phyloP scores from a whole-genome alignment of 2,888 invertebrate genomes.

The Congeria kusceri region DNA sequence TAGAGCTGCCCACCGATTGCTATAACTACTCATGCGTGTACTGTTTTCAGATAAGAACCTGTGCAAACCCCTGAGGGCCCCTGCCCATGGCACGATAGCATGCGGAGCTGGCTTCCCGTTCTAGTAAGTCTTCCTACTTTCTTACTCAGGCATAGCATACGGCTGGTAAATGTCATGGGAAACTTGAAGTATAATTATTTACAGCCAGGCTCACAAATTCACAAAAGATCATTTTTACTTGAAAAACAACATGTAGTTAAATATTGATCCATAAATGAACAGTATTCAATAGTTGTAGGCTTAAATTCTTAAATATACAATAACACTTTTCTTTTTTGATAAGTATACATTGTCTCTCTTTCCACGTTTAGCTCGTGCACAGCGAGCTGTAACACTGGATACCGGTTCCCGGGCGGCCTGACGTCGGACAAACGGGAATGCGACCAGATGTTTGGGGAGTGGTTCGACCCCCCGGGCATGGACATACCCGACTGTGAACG shows the following conservation, averaged over 20 bases:
- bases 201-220: too few relatives aligned
- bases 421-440: constrained; percentile 69
- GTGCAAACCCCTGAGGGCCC: constrained; percentile 64
- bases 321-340: too few relatives aligned
- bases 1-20: too few relatives aligned
- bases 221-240: too few relatives aligned
- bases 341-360: neutral
- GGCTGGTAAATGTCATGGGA: too few relatives aligned
- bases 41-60: constrained; percentile 48
- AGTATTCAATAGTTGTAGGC: too few relatives aligned
- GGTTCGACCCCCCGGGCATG: constrained; percentile 67
- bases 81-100: constrained; percentile 59
- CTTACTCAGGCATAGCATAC: too few relatives aligned
- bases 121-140: constrained; percentile 58
- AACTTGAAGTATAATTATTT: too few relatives aligned
- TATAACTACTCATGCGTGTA: neutral
- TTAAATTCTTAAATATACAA: too few relatives aligned
- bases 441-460: constrained; percentile 71
- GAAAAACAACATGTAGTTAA: too few relatives aligned
- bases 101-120: constrained; percentile 67
- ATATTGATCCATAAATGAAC: too few relatives aligned
- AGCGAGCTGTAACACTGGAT: constrained; percentile 75
- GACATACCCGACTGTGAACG: constrained; percentile 70
- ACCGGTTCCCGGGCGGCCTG: constrained; percentile 66
- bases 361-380: constrained; percentile 70